phyloP scores from a whole-genome alignment of 2,797 vertebrate species.

The Acrocephalus scirpaceus region DNA sequence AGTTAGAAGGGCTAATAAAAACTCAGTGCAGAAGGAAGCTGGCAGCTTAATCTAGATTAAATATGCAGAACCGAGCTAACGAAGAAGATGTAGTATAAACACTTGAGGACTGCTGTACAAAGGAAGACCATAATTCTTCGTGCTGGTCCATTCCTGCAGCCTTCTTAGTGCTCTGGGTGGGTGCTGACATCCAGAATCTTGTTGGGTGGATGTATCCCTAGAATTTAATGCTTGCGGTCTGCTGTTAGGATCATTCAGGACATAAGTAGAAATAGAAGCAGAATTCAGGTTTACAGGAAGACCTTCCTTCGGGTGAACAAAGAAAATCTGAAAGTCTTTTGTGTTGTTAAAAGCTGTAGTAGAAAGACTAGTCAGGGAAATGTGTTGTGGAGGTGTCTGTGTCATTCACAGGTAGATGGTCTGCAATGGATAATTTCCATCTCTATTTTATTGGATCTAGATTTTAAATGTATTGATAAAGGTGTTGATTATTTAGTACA shows the following conservation, averaged over 20 bases:
- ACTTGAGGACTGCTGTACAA: background rate
- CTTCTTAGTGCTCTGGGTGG: background rate
- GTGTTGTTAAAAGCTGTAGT: background rate
- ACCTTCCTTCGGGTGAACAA: background rate
- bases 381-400: background rate
- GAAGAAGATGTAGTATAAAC: background rate
- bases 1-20: background rate
- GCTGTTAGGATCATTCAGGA: background rate
- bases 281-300: background rate
- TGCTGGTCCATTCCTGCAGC: background rate
- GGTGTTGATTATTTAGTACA: background rate
- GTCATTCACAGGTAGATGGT: background rate
- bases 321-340: background rate
- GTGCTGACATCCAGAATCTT: background rate
- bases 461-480: background rate
- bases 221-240: background rate
- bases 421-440: background rate
- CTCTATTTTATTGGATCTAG: background rate
- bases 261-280: background rate
- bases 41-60: background rate
- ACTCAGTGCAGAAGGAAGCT: background rate
- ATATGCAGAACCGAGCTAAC: rapidly evolving
- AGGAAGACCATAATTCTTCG: background rate
- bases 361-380: background rate
- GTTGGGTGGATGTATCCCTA: background rate